Evolutionary conservation across 2,797 vertebrate species (phyloP).

Genomic region (Lophius americanus): DNA sequence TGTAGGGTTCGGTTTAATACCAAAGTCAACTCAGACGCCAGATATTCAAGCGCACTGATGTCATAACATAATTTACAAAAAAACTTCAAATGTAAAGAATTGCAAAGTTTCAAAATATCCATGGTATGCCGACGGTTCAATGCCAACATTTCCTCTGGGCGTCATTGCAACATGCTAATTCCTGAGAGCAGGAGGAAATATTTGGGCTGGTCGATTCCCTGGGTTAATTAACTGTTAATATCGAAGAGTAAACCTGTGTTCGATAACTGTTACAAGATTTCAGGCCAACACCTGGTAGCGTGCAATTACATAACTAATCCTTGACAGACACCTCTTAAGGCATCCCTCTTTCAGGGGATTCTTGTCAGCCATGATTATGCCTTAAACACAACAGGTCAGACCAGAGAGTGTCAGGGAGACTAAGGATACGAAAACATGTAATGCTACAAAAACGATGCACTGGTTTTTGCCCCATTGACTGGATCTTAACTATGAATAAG

Average conservation of each 20-base stretch:
- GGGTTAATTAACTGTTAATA: conserved; percentile 7
- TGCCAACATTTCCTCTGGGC: not conserved
- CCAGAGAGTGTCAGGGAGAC: not conserved
- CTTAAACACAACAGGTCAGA: conserved; percentile 10
- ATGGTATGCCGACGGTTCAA: too few relatives aligned
- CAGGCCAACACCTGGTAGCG: conserved; percentile 45
- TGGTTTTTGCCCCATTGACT: conserved; percentile 8
- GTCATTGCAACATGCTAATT: not conserved
- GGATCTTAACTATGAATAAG: conserved; percentile 24
- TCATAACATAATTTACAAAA: too few relatives aligned
- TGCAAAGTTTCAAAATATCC: too few relatives aligned
- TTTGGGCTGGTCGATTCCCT: not conserved
- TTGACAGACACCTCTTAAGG: conserved; percentile 48
- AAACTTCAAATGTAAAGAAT: not conserved
- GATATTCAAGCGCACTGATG: too few relatives aligned
- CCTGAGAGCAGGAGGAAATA: not conserved
- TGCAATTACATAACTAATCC: conserved; percentile 16
- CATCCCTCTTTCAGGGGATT: conserved; percentile 26
- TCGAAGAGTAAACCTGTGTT: conserved; percentile 15
- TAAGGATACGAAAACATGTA: not conserved
- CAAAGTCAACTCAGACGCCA: too few relatives aligned
- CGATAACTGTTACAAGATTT: conserved; percentile 32
- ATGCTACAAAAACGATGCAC: not conserved
- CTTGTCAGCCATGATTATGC: conserved; percentile 36
- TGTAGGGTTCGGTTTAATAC: too few relatives aligned